phyloP scores from a whole-genome alignment of 2,113 vertebrate genomes.

The Tretioscincus oriximinensis region DNA sequence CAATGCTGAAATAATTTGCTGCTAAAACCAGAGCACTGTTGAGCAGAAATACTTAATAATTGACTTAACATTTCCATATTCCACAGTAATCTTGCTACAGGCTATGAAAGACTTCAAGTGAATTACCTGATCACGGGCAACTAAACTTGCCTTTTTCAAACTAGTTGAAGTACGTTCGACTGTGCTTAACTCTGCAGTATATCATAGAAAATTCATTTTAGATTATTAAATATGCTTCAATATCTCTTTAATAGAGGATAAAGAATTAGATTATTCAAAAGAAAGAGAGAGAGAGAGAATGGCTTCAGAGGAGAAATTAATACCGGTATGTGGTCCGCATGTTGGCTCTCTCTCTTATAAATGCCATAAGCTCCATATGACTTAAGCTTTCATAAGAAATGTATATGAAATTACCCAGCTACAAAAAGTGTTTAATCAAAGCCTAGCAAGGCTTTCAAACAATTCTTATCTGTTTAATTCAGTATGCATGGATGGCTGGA shows the following conservation, averaged over 20 bases:
- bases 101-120: constrained; percentile 79
- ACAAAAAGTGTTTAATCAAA: constrained; percentile 54
- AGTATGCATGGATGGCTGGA: constrained; percentile 50
- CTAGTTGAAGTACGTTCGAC: constrained; percentile 64
- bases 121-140: constrained; percentile 75
- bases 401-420: constrained; percentile 51
- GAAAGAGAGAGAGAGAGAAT: constrained; percentile 54
- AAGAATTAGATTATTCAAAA: constrained; percentile 56
- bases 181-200: constrained; percentile 78
- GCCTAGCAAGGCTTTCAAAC: constrained; percentile 57
- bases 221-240: constrained; percentile 61
- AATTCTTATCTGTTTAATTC: constrained; percentile 44
- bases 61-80: constrained; percentile 74
- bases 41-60: constrained; percentile 72
- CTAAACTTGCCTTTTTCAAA: constrained; percentile 74
- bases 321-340: constrained; percentile 53
- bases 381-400: constrained; percentile 49
- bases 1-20: constrained; percentile 86
- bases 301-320: constrained; percentile 65
- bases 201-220: constrained; percentile 76
- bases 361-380: constrained; percentile 54
- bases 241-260: constrained; percentile 64
- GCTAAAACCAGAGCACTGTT: constrained; percentile 71
- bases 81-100: constrained; percentile 82
- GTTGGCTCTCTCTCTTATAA: constrained; percentile 58